Evolutionary conservation across 2,888 invertebrate species (phyloP), one percentile per base, ranked within the genome.

Genomic region (Eurois occulta): DNA sequence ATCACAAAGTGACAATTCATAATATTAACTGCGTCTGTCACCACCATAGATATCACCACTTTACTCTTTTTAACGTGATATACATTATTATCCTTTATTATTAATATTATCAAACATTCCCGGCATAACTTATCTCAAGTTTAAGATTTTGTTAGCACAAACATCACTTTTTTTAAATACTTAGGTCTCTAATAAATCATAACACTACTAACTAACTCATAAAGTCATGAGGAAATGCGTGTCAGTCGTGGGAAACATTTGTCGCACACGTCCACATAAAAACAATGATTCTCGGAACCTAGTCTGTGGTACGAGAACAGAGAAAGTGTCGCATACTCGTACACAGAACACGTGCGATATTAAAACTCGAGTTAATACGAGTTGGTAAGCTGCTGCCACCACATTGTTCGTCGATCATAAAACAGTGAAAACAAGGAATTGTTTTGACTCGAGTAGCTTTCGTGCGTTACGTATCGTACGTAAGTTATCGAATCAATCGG

Each of bases 381-480:
- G 75, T 77, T 38, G n/a, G 21, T 68, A 48, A 68, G 38, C 46
- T 74, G 16, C 35, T 72, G 70, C 46, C 68, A 76, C 83, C 77
- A 66, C 77, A 85, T 80, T 75, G 46, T 83, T 70, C n/a, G n/a
- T 73, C 68, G 8, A 38, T n/a, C 65, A n/a, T 85, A 85, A 80
- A 82, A 80, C 73, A 85, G 87, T 78, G 85, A 87, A 88, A 88
- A 86, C 83, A 78, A 84, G 84, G 80, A 85, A 86, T 85, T 72
- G 85, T 86, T 86, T 75, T 83, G 73, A 62, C 52, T 81, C 62
- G n/a, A 72, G 72, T 78, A 84, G 75, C 84, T 87, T 83, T 84
- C 83, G 74, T 85, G 69, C 70, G 46, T 86, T 75, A 81, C 75
- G 69, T 69, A 24, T 65, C 35, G 38, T 38, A 64, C 58, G 62